These are phyloP conservation scores for Malacoraja senta DNA, from an alignment of 2,797 vertebrate species.

Conservation along the genomic window DNA sequence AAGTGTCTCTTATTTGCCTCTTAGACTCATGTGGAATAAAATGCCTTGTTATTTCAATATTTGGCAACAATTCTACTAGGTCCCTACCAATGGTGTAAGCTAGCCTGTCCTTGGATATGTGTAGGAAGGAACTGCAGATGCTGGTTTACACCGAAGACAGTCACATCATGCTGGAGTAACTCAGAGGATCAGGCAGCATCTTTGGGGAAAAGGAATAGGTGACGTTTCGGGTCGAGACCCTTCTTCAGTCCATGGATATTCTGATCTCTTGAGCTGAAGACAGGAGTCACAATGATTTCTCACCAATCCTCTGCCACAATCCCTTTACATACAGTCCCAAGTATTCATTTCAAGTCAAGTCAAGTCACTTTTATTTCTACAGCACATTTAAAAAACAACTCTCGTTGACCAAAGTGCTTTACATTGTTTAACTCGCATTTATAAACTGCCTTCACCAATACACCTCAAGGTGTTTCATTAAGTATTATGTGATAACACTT, in stretches of 20 bases:
- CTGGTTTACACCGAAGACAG: no score
- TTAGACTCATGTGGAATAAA: background rate
- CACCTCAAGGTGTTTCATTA: background rate
- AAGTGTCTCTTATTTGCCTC: background rate
- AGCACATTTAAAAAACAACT: no score
- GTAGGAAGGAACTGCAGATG: no score
- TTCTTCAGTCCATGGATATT: no score
- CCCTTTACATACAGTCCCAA: background rate
- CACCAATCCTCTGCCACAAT: background rate
- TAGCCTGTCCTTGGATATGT: background rate
- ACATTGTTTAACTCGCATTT: background rate
- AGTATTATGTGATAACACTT: background rate
- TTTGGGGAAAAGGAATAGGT: no score
- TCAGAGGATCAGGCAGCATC: no score
- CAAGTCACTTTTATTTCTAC: no score
- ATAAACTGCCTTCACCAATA: background rate
- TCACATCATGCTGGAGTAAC: no score
- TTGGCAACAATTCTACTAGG: no score
- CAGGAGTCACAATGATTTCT: no score
- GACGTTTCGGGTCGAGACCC: no score
- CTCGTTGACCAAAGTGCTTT: no score
- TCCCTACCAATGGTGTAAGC: background rate
- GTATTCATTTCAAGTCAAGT: background rate
- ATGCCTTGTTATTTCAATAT: background rate
- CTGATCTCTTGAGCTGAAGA: background rate